A percentile compares a stretch with the other conserved stretches of the same genome.
Conservation (phyloP, 2,797 vertebrate genomes). For the Vespertilio murinus region DNA sequence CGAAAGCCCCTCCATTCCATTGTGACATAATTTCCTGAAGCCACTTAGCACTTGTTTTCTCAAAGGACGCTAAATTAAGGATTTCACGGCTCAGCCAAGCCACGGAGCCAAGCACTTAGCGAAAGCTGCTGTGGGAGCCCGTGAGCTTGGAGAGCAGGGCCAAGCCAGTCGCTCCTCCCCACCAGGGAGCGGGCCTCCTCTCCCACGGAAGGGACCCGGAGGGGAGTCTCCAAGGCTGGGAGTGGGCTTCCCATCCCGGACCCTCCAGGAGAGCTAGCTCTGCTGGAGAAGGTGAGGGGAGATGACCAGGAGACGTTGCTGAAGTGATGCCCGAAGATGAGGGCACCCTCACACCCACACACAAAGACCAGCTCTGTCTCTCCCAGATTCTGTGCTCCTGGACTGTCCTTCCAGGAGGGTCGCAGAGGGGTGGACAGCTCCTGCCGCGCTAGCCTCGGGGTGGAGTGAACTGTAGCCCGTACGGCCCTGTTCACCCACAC, state of each 20-base stretch:
- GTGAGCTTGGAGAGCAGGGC: background rate
- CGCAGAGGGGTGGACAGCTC: background rate
- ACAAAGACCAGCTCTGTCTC: background rate
- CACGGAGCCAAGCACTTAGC: background rate
- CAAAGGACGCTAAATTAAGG: background rate
- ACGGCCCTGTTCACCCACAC: background rate
- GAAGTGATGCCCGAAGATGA: background rate
- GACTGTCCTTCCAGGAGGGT: background rate
- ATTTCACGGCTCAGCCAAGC: background rate
- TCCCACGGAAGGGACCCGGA: background rate
- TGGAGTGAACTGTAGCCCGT: no score
- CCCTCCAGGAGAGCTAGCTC: background rate
- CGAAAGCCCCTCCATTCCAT: background rate
- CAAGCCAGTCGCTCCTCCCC: background rate
- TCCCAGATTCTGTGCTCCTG: background rate
- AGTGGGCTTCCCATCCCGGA: background rate
- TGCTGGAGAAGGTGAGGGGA: no score
- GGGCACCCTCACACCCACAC: background rate
- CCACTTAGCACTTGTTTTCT: conserved; percentile 3
- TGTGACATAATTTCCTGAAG: conserved; percentile 16
- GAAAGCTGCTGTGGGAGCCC: background rate
- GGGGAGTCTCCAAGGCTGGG: background rate
- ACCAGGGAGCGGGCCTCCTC: background rate
- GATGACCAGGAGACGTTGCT: background rate
- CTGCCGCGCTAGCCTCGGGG: background rate